Percentiles rank a stretch among this genome's conserved stretches.
Evolutionary conservation across 2,797 vertebrate genomes (phyloP).

Genomic region (Parauchenoglanis ngamensis): DNA sequence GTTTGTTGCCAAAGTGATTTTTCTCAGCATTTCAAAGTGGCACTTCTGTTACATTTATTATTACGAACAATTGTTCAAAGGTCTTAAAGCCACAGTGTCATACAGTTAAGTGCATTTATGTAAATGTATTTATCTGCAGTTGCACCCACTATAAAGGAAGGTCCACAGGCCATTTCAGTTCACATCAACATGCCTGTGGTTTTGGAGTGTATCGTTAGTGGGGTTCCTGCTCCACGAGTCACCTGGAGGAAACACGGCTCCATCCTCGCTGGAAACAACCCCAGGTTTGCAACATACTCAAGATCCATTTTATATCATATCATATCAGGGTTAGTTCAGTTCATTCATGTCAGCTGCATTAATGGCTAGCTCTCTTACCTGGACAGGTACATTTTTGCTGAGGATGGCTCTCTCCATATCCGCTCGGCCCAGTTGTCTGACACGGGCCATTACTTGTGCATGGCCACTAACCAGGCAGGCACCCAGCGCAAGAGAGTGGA

Average conservation of each 20-base stretch:
- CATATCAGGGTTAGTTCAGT: neutral
- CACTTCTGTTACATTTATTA: neutral
- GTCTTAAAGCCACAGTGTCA: neutral
- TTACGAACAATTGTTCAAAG: neutral
- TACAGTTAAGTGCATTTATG: neutral
- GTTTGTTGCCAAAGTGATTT: neutral
- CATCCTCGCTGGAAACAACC: constrained; percentile 78
- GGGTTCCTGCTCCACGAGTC: constrained; percentile 85
- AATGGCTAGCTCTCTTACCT: neutral
- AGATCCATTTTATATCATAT: neutral
- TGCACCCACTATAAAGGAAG: constrained; percentile 82
- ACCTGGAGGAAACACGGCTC: constrained; percentile 94
- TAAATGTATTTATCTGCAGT: constrained; percentile 70
- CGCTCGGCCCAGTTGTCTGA: constrained; percentile 82
- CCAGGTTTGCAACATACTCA: constrained; percentile 74
- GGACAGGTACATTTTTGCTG: constrained; percentile 79
- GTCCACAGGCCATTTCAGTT: constrained; percentile 74
- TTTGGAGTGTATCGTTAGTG: constrained; percentile 84
- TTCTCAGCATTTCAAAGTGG: neutral
- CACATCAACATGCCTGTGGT: constrained; percentile 73
- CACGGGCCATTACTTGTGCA: constrained; percentile 87
- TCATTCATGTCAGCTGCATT: neutral
- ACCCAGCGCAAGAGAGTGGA: constrained; percentile 84
- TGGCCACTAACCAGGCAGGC: constrained; percentile 91
- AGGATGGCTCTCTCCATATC: constrained; percentile 86